Evolutionary conservation across 2,797 vertebrate species (phyloP).

Genomic region (Lophius americanus): DNA sequence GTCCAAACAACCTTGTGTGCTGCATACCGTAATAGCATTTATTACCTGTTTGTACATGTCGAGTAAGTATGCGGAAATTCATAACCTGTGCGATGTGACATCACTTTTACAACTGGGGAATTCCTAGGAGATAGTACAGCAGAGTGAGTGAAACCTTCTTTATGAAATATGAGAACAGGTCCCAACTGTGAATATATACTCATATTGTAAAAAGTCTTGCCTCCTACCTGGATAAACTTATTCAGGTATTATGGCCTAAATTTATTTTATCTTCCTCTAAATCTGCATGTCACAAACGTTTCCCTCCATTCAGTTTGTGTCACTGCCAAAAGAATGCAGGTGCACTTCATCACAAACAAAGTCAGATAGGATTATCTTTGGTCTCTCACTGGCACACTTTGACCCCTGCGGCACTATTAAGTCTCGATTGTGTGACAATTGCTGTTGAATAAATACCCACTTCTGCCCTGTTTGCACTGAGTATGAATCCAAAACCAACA

Average conservation of each 20-base stretch:
- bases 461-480: neutral
- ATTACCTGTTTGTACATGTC: conserved; percentile 8
- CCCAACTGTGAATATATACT: too few species aligned
- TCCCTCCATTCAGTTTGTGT: neutral
- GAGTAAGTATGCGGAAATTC: neutral
- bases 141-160: neutral
- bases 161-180: neutral
- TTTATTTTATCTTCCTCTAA: neutral
- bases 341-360: too few species aligned
- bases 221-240: too few species aligned
- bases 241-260: too few species aligned
- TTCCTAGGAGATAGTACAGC: neutral
- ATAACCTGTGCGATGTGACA: neutral
- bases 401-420: too few species aligned
- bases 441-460: neutral
- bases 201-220: too few species aligned
- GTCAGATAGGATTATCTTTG: too few species aligned
- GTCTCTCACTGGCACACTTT: too few species aligned
- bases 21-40: neutral
- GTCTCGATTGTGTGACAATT: too few species aligned
- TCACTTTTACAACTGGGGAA: neutral
- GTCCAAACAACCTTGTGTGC: neutral
- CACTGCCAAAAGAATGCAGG: too few species aligned
- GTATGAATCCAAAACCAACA: conserved; percentile 28
- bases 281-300: neutral